Evolutionary conservation across 2,797 vertebrate genomes (phyloP), one percentile per base, ranked within the genome.

Genomic region (Siniperca undulata): DNA sequence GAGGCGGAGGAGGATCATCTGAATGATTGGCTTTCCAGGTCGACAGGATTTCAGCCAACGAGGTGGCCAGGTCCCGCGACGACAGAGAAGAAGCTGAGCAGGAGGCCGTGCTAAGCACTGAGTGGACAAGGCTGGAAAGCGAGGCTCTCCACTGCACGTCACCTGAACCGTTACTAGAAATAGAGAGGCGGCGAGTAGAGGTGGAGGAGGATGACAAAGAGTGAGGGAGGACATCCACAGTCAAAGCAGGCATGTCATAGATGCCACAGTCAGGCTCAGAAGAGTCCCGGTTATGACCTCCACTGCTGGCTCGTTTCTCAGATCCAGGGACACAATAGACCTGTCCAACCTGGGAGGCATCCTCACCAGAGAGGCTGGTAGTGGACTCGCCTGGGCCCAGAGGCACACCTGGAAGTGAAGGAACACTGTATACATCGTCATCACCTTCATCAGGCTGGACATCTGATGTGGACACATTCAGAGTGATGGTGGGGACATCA

Each of bases 161-260:
- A 0, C 95, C 96, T 0, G 96, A 96, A 5, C 96, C 94, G 0
- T 95, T 96, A 44, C 96, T 97, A 1, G 96, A 96, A 27, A 96
- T 82, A 0, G 96, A 97, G 24, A 96, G 94, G 50, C 96, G 95
- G 53, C 94, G 95, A 0, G 92, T 93, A 1, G 93, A 95, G 20
- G 92, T 86, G 74, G 93, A 94, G 34, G 95, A 94, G 8, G 95
- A 94, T 0, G 93, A 95, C 7, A 85, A 78, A 0, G 93, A 94
- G 84, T 93, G 93, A 3, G 95, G 86, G 38, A 95, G 92, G 69
- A 88, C 67, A 68, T 97, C 96, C 0, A 93, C 40, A 10, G 89
- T 91, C 77, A 96, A 91, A 36, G 97, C 94, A 0, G 97, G 97
- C 92, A 97, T 96, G 40, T 97, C 97, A 0, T 97, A 97, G 89